These are phyloP conservation scores for Lagorchestes hirsutus DNA, from an alignment of 2,797 vertebrate genomes.

Conservation along the genomic window DNA sequence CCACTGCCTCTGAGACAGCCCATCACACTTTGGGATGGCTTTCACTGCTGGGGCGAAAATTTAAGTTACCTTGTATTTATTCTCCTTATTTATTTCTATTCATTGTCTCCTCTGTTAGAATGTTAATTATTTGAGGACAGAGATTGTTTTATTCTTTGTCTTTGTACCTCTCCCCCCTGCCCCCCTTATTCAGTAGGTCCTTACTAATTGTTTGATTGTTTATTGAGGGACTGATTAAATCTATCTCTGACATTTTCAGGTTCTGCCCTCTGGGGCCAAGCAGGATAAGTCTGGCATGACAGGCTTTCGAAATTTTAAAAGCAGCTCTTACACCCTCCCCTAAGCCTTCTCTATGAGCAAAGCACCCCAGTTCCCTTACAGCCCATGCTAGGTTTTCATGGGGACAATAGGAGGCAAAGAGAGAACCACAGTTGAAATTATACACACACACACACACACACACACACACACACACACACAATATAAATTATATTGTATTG, in stretches of 20 bases:
- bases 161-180: not conserved
- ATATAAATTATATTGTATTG: too few relatives aligned
- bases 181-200: too few relatives aligned
- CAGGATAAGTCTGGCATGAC: not conserved
- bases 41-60: not conserved
- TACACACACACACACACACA: too few relatives aligned
- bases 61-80: not conserved
- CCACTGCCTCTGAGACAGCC: not conserved
- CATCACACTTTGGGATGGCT: not conserved
- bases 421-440: not conserved
- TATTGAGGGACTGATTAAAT: not conserved
- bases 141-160: not conserved
- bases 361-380: not conserved
- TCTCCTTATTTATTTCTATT: not conserved
- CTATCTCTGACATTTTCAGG: not conserved
- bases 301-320: not conserved
- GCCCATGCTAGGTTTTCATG: not conserved
- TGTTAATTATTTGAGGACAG: not conserved
- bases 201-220: not conserved
- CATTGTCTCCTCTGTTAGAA: not conserved
- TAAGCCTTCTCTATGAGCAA: conserved; percentile 14
- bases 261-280: not conserved
- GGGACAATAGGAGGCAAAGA: not conserved
- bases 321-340: not conserved
- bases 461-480: too few relatives aligned